Conservation (phyloP, 1,140 invertebrate genomes). For the Probaryconus sp. region DNA sequence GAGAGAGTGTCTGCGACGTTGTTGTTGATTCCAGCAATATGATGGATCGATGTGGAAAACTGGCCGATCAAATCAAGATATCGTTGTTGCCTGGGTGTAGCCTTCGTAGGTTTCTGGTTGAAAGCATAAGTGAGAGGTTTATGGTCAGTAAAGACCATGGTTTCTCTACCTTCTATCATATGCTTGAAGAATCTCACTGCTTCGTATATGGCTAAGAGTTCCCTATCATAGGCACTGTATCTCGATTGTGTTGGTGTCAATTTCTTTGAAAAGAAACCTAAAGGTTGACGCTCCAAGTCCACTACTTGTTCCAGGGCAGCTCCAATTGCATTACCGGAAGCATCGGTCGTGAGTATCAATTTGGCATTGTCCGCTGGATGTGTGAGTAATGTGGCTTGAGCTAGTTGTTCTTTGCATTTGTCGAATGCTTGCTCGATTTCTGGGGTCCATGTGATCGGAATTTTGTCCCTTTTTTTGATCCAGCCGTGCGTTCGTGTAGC, state of each 20-base stretch:
- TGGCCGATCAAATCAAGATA: slow-evolving; percentile 66
- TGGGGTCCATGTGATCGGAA: slow-evolving; percentile 54
- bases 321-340: slow-evolving; percentile 59
- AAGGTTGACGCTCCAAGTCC: no score
- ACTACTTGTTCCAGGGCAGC: slow-evolving; percentile 61
- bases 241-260: slow-evolving; percentile 45
- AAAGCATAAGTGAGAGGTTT: slow-evolving; percentile 29
- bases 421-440: slow-evolving; percentile 49
- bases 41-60: slow-evolving; percentile 68
- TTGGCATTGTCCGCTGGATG: slow-evolving; percentile 46
- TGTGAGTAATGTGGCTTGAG: slow-evolving; percentile 52
- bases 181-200: slow-evolving; percentile 65
- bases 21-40: slow-evolving; percentile 63
- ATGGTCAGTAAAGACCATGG: slow-evolving; percentile 38
- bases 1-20: slow-evolving; percentile 59
- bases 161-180: slow-evolving; percentile 57
- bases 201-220: slow-evolving; percentile 62
- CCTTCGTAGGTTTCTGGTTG: slow-evolving; percentile 14
- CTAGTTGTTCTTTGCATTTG: slow-evolving; percentile 51
- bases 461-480: slow-evolving; percentile 34
- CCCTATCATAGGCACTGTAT: slow-evolving; percentile 64
- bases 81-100: slow-evolving; percentile 55
- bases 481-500: no score
- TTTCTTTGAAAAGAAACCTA: slow-evolving; percentile 3
- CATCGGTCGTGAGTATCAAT: slow-evolving; percentile 51